Conservation (phyloP, 2,888 invertebrate genomes). For the Agonum fuliginosum region DNA sequence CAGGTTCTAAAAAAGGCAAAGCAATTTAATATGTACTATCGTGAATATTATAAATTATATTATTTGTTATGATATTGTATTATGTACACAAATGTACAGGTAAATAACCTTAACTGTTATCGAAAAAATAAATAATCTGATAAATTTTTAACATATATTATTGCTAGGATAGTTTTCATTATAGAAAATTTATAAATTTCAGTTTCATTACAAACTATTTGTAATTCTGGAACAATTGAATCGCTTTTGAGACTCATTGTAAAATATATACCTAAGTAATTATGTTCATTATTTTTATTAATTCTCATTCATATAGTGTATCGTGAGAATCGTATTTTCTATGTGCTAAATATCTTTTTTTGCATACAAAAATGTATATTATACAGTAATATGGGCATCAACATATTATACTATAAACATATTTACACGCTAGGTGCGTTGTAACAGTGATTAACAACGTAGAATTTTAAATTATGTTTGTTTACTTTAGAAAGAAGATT, state of each 20-base stretch:
- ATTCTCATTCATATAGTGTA: slow-evolving; percentile 10
- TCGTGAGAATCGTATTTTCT: slow-evolving; percentile 23
- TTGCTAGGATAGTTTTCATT: neutral
- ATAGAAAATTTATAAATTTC: neutral
- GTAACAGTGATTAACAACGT: slow-evolving; percentile 8
- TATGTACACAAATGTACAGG: no score
- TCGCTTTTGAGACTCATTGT: neutral
- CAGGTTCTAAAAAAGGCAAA: no score
- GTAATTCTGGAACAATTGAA: slow-evolving; percentile 21
- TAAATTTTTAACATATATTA: no score
- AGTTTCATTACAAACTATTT: neutral
- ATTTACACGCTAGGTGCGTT: neutral
- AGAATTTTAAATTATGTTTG: neutral
- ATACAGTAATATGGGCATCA: neutral
- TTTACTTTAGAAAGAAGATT: neutral
- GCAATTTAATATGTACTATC: no score
- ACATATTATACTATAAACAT: slow-evolving; percentile 6
- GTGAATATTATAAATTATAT: no score
- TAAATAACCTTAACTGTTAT: no score
- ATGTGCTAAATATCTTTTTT: slow-evolving; percentile 6
- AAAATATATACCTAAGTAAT: slow-evolving; percentile 22
- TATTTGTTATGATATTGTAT: no score
- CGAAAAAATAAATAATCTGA: no score
- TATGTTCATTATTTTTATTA: slow-evolving; percentile 23
- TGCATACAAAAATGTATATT: slow-evolving; percentile 26